Percentiles rank a stretch among this genome's conserved stretches.
Conservation (phyloP, 1,140 invertebrate genomes). For the Philotrypesis tridentata region DNA sequence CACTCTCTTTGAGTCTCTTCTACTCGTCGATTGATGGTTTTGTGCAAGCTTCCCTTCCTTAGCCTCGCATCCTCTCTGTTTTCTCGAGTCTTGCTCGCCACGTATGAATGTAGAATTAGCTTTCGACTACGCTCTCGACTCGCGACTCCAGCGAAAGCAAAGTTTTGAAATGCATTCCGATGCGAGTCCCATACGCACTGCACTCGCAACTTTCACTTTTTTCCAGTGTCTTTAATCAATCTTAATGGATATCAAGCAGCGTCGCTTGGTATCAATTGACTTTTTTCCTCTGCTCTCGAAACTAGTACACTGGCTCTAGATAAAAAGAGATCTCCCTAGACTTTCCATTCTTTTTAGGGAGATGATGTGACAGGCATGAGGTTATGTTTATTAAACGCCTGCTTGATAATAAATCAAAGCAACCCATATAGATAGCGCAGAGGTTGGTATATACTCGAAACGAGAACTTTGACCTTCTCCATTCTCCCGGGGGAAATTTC, state of each 20-base stretch:
- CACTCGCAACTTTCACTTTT: background rate
- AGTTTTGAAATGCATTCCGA: conserved; percentile 28
- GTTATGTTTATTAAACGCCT: background rate
- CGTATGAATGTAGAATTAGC: conserved; percentile 44
- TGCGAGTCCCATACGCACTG: background rate
- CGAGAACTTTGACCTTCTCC: background rate
- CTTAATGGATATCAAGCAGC: no score
- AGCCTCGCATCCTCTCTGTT: no score
- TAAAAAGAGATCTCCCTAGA: no score
- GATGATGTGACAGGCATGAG: background rate
- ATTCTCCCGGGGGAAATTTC: background rate
- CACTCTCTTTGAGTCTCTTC: no score
- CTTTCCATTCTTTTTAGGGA: background rate
- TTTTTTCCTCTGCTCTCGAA: no score
- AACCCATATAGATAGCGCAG: background rate
- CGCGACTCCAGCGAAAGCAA: conserved; percentile 6
- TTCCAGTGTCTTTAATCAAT: background rate
- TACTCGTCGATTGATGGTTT: conserved; percentile 42
- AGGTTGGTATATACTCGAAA: background rate
- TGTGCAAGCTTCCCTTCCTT: background rate
- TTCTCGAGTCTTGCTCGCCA: background rate
- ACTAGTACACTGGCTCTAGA: no score
- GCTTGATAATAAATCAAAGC: background rate
- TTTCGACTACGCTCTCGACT: background rate
- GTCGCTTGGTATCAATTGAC: no score